phyloP scores from a whole-genome alignment of 2,113 vertebrate genomes.

The Galemys pyrenaicus region DNA sequence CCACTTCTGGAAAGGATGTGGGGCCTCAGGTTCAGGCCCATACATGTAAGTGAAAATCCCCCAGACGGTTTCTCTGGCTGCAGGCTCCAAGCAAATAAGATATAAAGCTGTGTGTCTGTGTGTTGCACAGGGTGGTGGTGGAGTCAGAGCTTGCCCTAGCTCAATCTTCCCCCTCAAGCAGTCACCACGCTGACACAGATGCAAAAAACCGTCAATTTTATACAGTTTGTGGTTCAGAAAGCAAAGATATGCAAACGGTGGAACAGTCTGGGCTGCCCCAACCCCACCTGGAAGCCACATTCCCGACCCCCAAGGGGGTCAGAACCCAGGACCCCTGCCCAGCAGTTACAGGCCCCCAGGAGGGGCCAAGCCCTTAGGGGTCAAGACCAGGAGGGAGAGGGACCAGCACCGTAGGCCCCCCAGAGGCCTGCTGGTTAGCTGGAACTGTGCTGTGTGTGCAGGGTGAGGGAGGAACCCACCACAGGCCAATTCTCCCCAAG shows the following conservation, averaged over 20 bases:
- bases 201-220: conserved; percentile 73
- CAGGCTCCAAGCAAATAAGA: conserved; percentile 46
- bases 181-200: conserved; percentile 73
- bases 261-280: conserved; percentile 36
- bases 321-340: conserved; percentile 47
- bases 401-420: conserved; percentile 43
- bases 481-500: neutral
- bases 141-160: conserved; percentile 36
- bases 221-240: conserved; percentile 73
- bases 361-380: conserved; percentile 59
- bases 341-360: conserved; percentile 50
- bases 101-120: neutral
- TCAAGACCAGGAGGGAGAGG: conserved; percentile 17
- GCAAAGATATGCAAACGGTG: conserved; percentile 47
- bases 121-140: neutral
- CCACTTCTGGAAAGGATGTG: neutral
- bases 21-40: conserved; percentile 49
- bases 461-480: neutral
- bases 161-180: conserved; percentile 55
- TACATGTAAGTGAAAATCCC: neutral
- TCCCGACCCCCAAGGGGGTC: conserved; percentile 17
- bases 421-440: neutral
- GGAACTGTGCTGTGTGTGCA: neutral
- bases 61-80: conserved; percentile 27
- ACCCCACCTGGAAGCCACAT: neutral